Base-by-base conservation (phyloP, 2,113 vertebrate genomes). In the Macaca mulatta region DNA sequence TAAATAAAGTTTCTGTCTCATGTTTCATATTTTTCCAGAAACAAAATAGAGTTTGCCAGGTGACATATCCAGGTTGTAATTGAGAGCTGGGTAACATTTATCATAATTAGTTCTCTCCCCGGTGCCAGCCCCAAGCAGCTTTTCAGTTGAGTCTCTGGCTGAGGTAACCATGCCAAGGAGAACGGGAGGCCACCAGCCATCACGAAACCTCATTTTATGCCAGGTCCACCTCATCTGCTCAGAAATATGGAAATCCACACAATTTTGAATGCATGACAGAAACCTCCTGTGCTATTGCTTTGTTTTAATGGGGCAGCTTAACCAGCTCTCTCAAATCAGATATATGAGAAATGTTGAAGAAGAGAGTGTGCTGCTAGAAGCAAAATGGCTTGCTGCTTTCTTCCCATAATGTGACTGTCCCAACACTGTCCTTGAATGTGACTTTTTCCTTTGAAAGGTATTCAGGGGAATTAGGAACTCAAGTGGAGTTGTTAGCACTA, bases 241-340 rank as follows among this genome's bases (percentile, higher is more conserved):
- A 96, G 40, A 97, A 91, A 92, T 70, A 86, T 16, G 35, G 48
- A 95, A 96, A 70, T 32, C 14, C 59, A 84, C 57, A 96, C 89
- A 40, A 80, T 67, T 32, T 84, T 79, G n/a, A 83, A 30, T 22
- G 70, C 3, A 77, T 64, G 45, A 79, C 12, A 89, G 59, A 25
- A 93, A 70, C 45, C 7, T 77, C 27, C 67, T 52, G 3, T 69
- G 30, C 4, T 30, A 78, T 30, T 90, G 30, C 9, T 70, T 92
- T 95, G n/a, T 2, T 92, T 97, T 87, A 84, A 93, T 40, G 35
- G 6, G n/a, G 17, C 30, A 77, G 52, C 5, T 16, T 89, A 40
- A 79, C 55, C 22, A 94, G 11, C 48, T 92, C 38, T 16, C 30
- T 95, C 40, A 96, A 92, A 61, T 87, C 23, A 96, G 45, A 91